A percentile compares a stretch with the other conserved stretches of the same genome.
Evolutionary conservation across 2,797 vertebrate genomes (phyloP).

Genomic region (Lepilemur septentrionalis): DNA sequence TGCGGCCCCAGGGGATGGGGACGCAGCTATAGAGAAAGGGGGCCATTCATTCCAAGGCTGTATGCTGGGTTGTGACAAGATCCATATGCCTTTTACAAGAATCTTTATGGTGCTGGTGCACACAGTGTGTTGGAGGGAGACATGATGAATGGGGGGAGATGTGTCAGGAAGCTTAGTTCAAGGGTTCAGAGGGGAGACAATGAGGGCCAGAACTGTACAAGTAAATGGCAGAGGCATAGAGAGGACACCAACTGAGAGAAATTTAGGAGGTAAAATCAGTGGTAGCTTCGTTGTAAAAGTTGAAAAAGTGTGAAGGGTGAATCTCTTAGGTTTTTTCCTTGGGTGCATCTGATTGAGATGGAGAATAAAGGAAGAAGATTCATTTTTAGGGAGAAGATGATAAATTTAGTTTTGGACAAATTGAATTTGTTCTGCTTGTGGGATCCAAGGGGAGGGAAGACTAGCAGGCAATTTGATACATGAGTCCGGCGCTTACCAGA

Average conservation of each 20-base stretch:
- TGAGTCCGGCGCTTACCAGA: not conserved
- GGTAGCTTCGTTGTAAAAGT: not conserved
- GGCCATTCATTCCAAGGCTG: not conserved
- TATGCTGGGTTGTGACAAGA: not conserved
- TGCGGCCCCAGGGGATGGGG: not conserved
- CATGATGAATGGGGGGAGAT: not conserved
- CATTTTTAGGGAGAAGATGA: not conserved
- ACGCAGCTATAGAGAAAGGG: not conserved
- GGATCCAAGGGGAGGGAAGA: not conserved
- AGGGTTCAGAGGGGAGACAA: not conserved
- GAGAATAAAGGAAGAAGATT: not conserved
- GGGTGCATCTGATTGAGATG: not conserved
- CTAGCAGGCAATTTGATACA: not conserved
- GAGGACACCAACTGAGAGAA: not conserved
- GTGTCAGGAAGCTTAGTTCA: not conserved
- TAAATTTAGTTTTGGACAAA: not conserved
- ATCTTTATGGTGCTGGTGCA: not conserved
- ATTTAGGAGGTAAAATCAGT: not conserved
- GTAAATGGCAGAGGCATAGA: not conserved
- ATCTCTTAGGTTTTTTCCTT: not conserved
- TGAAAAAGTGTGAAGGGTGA: not conserved
- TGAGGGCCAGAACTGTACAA: not conserved
- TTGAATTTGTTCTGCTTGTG: constrained; percentile 5
- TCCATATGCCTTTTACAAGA: not conserved
- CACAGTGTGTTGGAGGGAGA: not conserved